These are phyloP conservation scores for Maniola jurtina DNA, from an alignment of 1,140 invertebrate species.

Conservation along the genomic window DNA sequence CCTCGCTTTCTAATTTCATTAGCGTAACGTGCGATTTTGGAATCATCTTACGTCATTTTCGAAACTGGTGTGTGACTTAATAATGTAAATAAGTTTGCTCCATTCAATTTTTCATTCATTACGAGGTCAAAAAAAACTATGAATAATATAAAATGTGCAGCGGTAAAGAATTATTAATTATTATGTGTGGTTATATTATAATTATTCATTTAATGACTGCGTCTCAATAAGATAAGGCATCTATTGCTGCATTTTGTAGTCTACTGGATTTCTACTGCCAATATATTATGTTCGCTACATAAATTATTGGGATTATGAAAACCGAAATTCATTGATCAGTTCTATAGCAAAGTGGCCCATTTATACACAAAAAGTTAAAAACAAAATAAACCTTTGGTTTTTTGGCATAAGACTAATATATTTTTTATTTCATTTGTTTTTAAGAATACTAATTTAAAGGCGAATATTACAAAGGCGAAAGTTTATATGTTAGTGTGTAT, in stretches of 20 bases:
- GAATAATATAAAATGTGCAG: slow-evolving; percentile 13
- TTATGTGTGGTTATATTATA: neutral
- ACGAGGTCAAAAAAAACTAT: slow-evolving; percentile 9
- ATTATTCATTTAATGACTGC: neutral
- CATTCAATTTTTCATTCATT: slow-evolving; percentile 17
- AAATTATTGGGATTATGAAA: too few relatives aligned
- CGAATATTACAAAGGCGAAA: too few relatives aligned
- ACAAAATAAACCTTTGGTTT: too few relatives aligned
- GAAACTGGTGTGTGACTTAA: slow-evolving; percentile 34
- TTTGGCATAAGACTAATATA: too few relatives aligned
- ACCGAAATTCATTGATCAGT: too few relatives aligned
- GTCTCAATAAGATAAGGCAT: neutral
- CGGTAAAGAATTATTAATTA: neutral
- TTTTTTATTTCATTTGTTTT: too few relatives aligned
- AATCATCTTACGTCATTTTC: slow-evolving; percentile 33
- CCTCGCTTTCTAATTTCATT: slow-evolving; percentile 42
- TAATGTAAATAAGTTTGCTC: slow-evolving; percentile 23
- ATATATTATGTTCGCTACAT: too few relatives aligned
- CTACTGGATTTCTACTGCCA: too few relatives aligned
- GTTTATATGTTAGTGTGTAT: too few relatives aligned
- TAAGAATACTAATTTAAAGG: too few relatives aligned
- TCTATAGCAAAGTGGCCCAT: too few relatives aligned
- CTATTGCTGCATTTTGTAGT: neutral
- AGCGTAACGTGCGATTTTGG: slow-evolving; percentile 28
- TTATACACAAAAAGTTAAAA: too few relatives aligned